Evolutionary conservation across 1,140 invertebrate genomes (phyloP).

Genomic region (Polypedilum pembai): DNA sequence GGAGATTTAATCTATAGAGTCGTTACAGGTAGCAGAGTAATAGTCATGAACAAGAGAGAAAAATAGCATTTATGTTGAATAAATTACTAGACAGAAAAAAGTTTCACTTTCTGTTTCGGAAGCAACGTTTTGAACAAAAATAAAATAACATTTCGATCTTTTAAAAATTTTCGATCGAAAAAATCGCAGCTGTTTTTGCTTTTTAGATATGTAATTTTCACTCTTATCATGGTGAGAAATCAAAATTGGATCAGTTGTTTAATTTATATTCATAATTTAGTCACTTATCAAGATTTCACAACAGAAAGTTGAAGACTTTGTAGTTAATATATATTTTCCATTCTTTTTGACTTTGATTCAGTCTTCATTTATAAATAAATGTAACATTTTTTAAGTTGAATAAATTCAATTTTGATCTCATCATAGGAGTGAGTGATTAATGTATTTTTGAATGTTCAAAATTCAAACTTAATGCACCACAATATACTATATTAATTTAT

Average conservation of each 20-base stretch:
- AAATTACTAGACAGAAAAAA: not conserved
- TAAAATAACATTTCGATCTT: not conserved
- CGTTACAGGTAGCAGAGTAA: not conserved
- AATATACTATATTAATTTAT: no score
- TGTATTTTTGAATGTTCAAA: no score
- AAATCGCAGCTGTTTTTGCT: conserved; percentile 7
- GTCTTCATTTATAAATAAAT: no score
- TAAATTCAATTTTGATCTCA: no score
- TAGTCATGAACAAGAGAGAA: not conserved
- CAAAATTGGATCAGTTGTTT: not conserved
- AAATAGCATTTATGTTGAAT: conserved; percentile 2
- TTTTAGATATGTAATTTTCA: conserved; percentile 19
- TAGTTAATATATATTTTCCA: no score
- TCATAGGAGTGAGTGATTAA: no score
- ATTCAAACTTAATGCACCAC: no score
- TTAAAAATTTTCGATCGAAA: not conserved
- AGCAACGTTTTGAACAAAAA: not conserved
- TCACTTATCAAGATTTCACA: not conserved
- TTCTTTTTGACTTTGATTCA: no score
- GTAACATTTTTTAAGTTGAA: no score
- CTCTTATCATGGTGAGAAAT: not conserved
- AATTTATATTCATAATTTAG: not conserved
- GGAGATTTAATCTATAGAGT: conserved; percentile 5
- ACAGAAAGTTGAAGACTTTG: not conserved
- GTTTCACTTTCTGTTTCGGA: conserved; percentile 11